These are phyloP conservation scores for Emmelina monodactyla DNA, from an alignment of 2,888 invertebrate species.

Conservation along the genomic window DNA sequence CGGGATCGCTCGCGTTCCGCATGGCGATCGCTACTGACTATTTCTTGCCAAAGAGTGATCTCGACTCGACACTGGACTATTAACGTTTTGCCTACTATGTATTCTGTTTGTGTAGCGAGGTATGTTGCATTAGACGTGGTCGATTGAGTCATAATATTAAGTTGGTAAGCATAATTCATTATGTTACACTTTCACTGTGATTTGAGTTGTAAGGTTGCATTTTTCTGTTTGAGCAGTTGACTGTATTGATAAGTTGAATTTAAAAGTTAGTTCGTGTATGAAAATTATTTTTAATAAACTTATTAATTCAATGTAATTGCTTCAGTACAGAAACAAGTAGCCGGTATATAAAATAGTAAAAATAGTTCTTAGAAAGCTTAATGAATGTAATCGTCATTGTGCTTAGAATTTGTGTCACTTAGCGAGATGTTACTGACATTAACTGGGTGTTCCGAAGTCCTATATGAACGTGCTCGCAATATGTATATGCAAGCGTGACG, in stretches of 20 bases:
- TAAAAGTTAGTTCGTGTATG: not conserved
- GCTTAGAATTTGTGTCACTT: constrained; percentile 57
- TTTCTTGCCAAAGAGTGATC: too few relatives aligned
- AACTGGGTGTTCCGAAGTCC: constrained; percentile 28
- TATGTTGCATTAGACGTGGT: constrained; percentile 42
- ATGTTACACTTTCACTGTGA: constrained; percentile 58
- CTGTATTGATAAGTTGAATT: not conserved
- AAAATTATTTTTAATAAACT: constrained; percentile 17
- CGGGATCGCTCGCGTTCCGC: too few relatives aligned
- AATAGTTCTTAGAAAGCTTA: constrained; percentile 60
- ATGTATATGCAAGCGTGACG: not conserved
- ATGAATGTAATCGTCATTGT: constrained; percentile 64
- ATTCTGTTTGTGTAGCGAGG: constrained; percentile 38
- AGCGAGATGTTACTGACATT: constrained; percentile 53
- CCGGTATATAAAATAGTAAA: constrained; percentile 46
- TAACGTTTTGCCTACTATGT: too few relatives aligned
- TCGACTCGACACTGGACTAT: too few relatives aligned
- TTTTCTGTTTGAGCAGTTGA: constrained; percentile 26
- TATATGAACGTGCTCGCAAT: not conserved
- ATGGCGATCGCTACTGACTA: too few relatives aligned
- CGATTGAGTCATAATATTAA: constrained; percentile 55
- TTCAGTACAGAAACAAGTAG: constrained; percentile 57
- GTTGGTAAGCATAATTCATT: constrained; percentile 54
- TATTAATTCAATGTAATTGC: constrained; percentile 46
- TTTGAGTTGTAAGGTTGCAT: constrained; percentile 55